Percentiles rank a stretch among this genome's conserved stretches.
phyloP scores from a whole-genome alignment of 2,888 invertebrate genomes.

The Cantharis rustica region DNA sequence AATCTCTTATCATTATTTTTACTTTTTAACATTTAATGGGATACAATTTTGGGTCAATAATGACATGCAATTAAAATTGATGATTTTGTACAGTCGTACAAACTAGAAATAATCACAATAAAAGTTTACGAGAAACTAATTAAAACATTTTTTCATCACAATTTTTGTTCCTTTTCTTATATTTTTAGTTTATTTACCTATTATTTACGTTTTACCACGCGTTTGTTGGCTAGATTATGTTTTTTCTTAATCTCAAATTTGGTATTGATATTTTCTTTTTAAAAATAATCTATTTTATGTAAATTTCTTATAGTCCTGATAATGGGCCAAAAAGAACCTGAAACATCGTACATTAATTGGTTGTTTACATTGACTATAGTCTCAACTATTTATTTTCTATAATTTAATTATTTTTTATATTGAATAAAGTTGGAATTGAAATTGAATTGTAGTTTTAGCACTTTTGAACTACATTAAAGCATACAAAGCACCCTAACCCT shows the following conservation, averaged over 20 bases:
- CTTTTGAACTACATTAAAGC: background rate
- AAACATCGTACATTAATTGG: too few relatives aligned
- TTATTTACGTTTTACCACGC: too few relatives aligned
- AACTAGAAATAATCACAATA: background rate
- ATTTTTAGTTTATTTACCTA: too few relatives aligned
- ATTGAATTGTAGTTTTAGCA: background rate
- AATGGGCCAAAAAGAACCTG: too few relatives aligned
- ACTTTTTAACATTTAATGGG: background rate
- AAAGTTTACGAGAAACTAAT: background rate
- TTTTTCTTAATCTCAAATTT: too few relatives aligned
- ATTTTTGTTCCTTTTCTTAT: too few relatives aligned
- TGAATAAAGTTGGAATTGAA: background rate
- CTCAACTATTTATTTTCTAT: too few relatives aligned
- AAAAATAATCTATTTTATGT: too few relatives aligned
- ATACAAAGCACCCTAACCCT: background rate
- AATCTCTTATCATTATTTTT: constrained; percentile 8
- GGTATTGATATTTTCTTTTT: too few relatives aligned
- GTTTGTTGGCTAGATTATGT: too few relatives aligned
- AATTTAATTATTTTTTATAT: background rate
- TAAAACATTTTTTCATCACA: background rate
- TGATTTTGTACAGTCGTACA: background rate
- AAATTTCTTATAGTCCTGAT: too few relatives aligned
- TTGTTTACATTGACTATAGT: too few relatives aligned
- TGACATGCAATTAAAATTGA: background rate
- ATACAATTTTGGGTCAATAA: background rate